Conservation (phyloP, 2,797 vertebrate species). For the Pelodytes ibericus region DNA sequence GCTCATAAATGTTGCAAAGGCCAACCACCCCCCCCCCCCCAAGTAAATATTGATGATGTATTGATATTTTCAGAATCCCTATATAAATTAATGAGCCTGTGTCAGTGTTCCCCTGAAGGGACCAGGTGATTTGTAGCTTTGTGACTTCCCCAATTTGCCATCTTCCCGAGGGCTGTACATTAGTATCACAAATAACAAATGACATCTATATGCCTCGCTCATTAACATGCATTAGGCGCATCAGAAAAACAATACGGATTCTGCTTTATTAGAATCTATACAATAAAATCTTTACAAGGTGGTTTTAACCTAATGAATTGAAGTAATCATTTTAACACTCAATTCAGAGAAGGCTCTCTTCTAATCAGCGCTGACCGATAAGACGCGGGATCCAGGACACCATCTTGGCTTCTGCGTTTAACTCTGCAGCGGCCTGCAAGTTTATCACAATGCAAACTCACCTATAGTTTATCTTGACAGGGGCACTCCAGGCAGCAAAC, state of each 20-base stretch:
- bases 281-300: conserved; percentile 54
- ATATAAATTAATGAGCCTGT: conserved; percentile 60
- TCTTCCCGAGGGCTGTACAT: conserved; percentile 57
- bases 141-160: conserved; percentile 46
- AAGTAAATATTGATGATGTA: conserved; percentile 60
- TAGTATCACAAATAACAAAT: conserved; percentile 63
- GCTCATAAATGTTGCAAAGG: conserved; percentile 54
- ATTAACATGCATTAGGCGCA: conserved; percentile 57
- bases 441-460: too few species aligned
- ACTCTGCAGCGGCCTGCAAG: not conserved
- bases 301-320: conserved; percentile 51
- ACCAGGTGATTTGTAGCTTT: conserved; percentile 59
- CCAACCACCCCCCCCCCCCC: conserved; percentile 41
- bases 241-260: conserved; percentile 31
- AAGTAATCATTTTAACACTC: conserved; percentile 6
- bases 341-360: conserved; percentile 11
- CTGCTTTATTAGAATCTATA: conserved; percentile 49
- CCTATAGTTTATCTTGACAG: too few species aligned
- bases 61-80: conserved; percentile 62
- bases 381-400: not conserved
- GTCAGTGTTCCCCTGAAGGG: conserved; percentile 58
- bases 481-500: too few species aligned
- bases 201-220: conserved; percentile 44
- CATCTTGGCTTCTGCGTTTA: not conserved
- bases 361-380: not conserved